Evolutionary conservation across 92 coral and sea anemone species (phyloP), one percentile per base, ranked within the genome.

Genomic region (Paramuricea clavata): DNA sequence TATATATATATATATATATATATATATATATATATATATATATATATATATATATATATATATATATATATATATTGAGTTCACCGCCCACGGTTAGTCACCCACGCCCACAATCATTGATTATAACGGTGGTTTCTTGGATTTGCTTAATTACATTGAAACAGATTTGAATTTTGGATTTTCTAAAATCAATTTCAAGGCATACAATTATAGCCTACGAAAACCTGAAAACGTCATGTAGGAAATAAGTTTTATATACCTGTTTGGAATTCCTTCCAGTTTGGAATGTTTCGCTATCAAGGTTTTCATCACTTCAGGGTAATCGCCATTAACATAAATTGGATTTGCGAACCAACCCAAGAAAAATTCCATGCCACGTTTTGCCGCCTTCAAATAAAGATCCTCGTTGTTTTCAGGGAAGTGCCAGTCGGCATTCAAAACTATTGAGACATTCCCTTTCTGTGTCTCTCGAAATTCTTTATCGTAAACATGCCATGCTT

Each of bases 281-380:
- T 25, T 74, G 41, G 82, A 74, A 49, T 85, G 72, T 49, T 43
- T 42, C 32, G 68, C 81, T 57, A 85, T 65, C n/a, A 23, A 44
- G 0, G 47, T 61, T 76, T 85, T 85, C 31, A 85, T 76, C 50
- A 85, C 83, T 33, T 85, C 83, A 10, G 88, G 88, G n/a, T 41
- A 85, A 49, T 85, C 88, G 9, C 88, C 88, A 42, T 75, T 85
- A 8, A 85, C 88, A 50, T 74, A 88, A 76, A 85, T 30, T 19
- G 88, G 88, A 74, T 85, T 65, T 85, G 88, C 88, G 75, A 74
- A 85, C 68, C 65, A 75, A 39, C 88, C 88, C 52, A 85, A 81
- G 57, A 70, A 54, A 83, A 83, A 85, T 43, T 60, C 82, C 54
- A 85, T 49, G 43, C 88, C 79, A 73, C 83, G 88, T 62, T 74